Conservation (phyloP, 2,113 vertebrate species). For the Crotalus tigris region DNA sequence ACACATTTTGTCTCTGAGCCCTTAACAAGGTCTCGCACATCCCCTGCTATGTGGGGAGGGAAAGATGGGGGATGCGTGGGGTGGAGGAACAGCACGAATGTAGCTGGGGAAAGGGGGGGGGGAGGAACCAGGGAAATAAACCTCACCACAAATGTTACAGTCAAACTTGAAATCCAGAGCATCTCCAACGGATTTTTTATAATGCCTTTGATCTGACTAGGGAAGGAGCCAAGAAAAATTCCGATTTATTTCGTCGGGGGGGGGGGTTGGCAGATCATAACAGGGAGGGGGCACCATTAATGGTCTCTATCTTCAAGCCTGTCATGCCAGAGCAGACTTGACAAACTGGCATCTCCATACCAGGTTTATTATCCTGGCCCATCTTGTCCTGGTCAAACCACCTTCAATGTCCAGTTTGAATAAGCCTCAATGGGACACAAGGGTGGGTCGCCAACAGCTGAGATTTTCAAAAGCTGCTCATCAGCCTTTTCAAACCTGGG, state of each 20-base stretch:
- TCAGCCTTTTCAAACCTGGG: not conserved
- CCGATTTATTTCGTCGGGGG: fast-evolving
- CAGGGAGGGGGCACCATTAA: not conserved
- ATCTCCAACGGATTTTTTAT: not conserved
- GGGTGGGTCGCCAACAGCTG: not conserved
- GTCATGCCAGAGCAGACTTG: no score
- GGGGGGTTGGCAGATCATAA: not conserved
- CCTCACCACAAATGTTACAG: slow-evolving; percentile 6
- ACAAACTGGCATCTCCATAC: not conserved
- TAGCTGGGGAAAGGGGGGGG: fast-evolving
- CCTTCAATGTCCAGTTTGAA: no score
- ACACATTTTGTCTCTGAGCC: slow-evolving; percentile 40
- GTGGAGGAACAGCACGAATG: not conserved
- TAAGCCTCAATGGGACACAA: not conserved
- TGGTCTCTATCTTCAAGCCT: not conserved
- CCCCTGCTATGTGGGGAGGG: not conserved
- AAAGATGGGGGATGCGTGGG: fast-evolving
- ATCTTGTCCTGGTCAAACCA: no score
- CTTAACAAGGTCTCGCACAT: slow-evolving; percentile 30
- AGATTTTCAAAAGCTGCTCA: not conserved
- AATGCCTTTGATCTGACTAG: not conserved
- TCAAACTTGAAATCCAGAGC: not conserved
- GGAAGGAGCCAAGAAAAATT: not conserved
- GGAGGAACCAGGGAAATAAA: not conserved
- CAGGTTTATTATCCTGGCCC: not conserved